Base-by-base conservation (phyloP, 1,140 invertebrate genomes). In the Achatina immaculata region DNA sequence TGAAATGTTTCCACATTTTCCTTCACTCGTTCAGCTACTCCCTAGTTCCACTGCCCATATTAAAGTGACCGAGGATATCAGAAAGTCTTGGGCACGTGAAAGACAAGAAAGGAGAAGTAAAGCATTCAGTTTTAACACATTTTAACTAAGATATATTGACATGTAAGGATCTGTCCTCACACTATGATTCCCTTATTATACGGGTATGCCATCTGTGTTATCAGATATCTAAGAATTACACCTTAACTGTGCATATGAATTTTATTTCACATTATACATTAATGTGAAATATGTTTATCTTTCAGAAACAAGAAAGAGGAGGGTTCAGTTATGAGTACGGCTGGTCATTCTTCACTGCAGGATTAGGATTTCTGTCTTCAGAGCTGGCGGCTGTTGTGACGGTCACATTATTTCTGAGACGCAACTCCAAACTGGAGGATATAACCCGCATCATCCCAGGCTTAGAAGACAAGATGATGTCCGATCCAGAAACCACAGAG, bases 301-400 rank as follows among this genome's bases (percentile, higher is more conserved):
- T 24, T 2, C 4, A 19, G 4, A 55, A 55, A 55, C 80, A 77
- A 73, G 80, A 72, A 73, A 75, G 83, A 36, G 80, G 77, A 0
- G 80, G 78, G 28, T 90, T 90, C 79, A 66, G 69, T 7, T 90
- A 89, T 77, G 28, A 34, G 0, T 90, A 90, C 80, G 86, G 89
- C 42, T 90, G 88, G 88, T 89, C 89, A 24, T 86, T 88, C 79
- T 87, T 86, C 80, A 84, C 85, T 34, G 82, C 85, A 0, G 88
- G 86, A 16, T 40, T 86, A 6, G 85, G 85, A 19, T 90, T 88
- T 78, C 78, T 89, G 38, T 62, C 84, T 4, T 84, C 86, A 3
- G 84, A 89, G 80, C 78, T 85, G 40, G 86, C 87, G 9, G 87
- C 89, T 48, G 86, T 90, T 16, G 83, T 86, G 21, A 83, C 85